phyloP scores from a whole-genome alignment of 2,888 invertebrate genomes.

The Alloplasta piceator region DNA sequence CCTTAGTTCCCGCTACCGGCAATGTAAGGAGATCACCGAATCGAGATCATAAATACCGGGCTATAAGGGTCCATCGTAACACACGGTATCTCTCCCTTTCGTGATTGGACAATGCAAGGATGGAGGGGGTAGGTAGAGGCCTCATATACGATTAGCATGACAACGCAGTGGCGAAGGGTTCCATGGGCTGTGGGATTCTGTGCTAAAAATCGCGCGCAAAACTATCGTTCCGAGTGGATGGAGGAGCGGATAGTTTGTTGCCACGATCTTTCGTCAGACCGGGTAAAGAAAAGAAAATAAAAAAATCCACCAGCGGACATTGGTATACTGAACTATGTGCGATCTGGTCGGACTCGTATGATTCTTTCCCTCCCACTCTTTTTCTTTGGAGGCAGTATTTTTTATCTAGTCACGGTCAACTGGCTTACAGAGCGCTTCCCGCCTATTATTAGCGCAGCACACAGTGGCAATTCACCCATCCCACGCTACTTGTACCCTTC shows the following conservation, averaged over 20 bases:
- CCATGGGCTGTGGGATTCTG: slow-evolving; percentile 58
- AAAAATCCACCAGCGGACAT: slow-evolving; percentile 70
- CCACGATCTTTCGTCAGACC: slow-evolving; percentile 57
- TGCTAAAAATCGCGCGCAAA: slow-evolving; percentile 43
- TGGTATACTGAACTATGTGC: slow-evolving; percentile 7
- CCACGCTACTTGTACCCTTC: slow-evolving; percentile 32
- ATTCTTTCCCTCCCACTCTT: slow-evolving; percentile 14
- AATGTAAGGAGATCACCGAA: slow-evolving; percentile 44
- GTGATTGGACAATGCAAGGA: slow-evolving; percentile 52
- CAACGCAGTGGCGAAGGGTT: slow-evolving; percentile 66
- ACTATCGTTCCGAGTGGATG: slow-evolving; percentile 32
- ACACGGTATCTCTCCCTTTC: slow-evolving; percentile 31
- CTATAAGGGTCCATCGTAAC: slow-evolving; percentile 32
- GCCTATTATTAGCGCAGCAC: slow-evolving; percentile 82
- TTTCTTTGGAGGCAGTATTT: slow-evolving; percentile 81
- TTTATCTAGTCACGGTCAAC: slow-evolving; percentile 84
- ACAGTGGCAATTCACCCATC: slow-evolving; percentile 56
- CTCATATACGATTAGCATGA: slow-evolving; percentile 82
- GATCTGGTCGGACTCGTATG: slow-evolving; percentile 33
- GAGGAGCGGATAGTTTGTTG: slow-evolving; percentile 69
- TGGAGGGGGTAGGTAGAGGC: slow-evolving; percentile 64
- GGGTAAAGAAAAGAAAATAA: neutral
- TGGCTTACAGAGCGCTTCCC: slow-evolving; percentile 80
- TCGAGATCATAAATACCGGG: slow-evolving; percentile 50
- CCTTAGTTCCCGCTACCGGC: slow-evolving; percentile 8